Evolutionary conservation across 2,113 vertebrate species (phyloP).

Genomic region (Neopipo cinnamomea): DNA sequence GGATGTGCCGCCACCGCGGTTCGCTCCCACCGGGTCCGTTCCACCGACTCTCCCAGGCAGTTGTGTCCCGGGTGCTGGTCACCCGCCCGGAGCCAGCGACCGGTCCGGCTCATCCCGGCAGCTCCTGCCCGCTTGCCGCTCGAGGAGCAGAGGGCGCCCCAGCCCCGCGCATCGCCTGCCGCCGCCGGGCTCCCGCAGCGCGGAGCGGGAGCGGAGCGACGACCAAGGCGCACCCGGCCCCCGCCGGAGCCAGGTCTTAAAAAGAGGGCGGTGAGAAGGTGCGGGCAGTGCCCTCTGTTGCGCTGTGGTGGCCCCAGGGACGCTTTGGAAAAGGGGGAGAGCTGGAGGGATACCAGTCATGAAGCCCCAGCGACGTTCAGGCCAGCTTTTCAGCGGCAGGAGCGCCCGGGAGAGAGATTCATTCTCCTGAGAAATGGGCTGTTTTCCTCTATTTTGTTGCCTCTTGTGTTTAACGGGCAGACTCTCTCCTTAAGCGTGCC

Average conservation of each 20-base stretch:
- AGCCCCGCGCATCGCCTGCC: neutral
- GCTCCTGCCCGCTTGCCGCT: neutral
- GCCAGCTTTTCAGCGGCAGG: neutral
- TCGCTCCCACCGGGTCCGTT: neutral
- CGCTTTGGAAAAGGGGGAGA: neutral
- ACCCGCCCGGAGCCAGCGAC: neutral
- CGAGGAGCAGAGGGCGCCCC: slow-evolving; percentile 65
- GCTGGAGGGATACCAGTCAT: neutral
- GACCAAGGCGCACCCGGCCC: neutral
- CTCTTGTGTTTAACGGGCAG: neutral
- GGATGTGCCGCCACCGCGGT: neutral
- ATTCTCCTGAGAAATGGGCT: neutral
- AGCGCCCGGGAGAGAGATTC: neutral
- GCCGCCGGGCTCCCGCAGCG: neutral
- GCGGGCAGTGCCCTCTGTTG: neutral
- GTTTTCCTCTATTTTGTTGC: neutral
- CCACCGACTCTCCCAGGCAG: too few relatives aligned
- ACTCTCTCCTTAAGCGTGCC: neutral
- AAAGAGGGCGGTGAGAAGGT: neutral
- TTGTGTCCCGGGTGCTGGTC: too few relatives aligned
- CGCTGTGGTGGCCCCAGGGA: neutral
- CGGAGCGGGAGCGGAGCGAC: neutral
- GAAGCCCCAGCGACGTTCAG: neutral
- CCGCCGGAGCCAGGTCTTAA: neutral
- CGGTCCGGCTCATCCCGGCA: neutral